A percentile compares a stretch with the other conserved stretches of the same genome.
phyloP scores from a whole-genome alignment of 2,113 vertebrate species.

The Leucopternis melanops region DNA sequence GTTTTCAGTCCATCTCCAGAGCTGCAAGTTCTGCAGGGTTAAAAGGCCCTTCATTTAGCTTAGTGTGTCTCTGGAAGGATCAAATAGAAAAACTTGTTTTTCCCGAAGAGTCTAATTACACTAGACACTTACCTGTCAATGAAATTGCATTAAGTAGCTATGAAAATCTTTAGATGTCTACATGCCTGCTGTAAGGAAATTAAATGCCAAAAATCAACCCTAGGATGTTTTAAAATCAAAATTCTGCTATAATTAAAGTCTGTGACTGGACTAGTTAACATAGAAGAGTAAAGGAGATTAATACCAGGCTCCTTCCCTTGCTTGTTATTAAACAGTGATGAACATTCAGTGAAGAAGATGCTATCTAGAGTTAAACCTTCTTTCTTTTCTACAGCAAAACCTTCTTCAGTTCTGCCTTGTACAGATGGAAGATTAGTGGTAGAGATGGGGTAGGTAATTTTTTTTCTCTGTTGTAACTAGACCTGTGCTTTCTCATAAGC shows the following conservation, averaged over 20 bases:
- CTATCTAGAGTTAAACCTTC: not conserved
- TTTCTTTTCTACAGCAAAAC: not conserved
- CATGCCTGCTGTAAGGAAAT: not conserved
- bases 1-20: not conserved
- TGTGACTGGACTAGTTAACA: not conserved
- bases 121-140: not conserved
- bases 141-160: not conserved
- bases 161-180: not conserved
- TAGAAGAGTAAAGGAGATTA: not conserved
- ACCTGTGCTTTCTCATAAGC: not conserved
- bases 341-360: not conserved
- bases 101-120: not conserved
- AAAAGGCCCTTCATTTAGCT: not conserved
- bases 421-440: not conserved
- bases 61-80: not conserved
- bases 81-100: not conserved
- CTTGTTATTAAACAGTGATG: not conserved
- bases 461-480: not conserved
- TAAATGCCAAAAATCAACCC: not conserved
- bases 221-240: not conserved
- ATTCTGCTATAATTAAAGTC: not conserved
- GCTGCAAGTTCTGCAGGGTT: not conserved
- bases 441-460: not conserved
- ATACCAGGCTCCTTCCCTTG: not conserved
- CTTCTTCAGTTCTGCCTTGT: not conserved